These are phyloP conservation scores for Auanema sp. DNA, from an alignment of 2,888 invertebrate species.

Conservation along the genomic window DNA sequence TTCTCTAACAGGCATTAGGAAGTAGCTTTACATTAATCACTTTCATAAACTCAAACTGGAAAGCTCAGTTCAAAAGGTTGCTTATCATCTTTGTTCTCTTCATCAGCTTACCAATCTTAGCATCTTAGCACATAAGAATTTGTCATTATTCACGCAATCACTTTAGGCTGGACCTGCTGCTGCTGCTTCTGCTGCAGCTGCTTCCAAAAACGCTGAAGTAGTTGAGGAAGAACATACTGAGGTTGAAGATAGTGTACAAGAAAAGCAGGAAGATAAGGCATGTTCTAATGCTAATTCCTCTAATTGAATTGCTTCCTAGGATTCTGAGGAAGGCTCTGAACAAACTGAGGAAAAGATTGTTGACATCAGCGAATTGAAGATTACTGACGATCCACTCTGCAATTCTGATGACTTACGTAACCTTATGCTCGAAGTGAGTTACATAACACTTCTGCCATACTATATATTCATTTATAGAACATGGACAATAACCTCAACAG, in stretches of 20 bases:
- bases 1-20: too few species aligned
- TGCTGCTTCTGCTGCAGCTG: constrained; percentile 31
- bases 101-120: background rate
- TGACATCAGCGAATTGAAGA: constrained; percentile 48
- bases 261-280: constrained; percentile 19
- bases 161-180: constrained; percentile 2
- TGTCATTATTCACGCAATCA: constrained; percentile 9
- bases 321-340: constrained; percentile 21
- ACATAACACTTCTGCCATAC: too few species aligned
- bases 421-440: constrained; percentile 52
- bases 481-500: constrained; percentile 61
- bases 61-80: too few species aligned
- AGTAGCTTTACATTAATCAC: too few species aligned
- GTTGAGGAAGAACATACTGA: constrained; percentile 24
- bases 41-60: too few species aligned
- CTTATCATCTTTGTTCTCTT: background rate
- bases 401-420: constrained; percentile 59
- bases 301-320: background rate
- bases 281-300: background rate
- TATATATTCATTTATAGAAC: constrained; percentile 37
- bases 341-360: constrained; percentile 42
- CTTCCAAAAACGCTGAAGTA: constrained; percentile 39
- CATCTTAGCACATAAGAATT: background rate
- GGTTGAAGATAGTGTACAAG: constrained; percentile 22
- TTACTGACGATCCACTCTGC: constrained; percentile 61